Percentiles rank a stretch among this genome's conserved stretches.
These are phyloP conservation scores for Maccullochella peelii DNA, from an alignment of 2,113 vertebrate species.

Conservation along the genomic window DNA sequence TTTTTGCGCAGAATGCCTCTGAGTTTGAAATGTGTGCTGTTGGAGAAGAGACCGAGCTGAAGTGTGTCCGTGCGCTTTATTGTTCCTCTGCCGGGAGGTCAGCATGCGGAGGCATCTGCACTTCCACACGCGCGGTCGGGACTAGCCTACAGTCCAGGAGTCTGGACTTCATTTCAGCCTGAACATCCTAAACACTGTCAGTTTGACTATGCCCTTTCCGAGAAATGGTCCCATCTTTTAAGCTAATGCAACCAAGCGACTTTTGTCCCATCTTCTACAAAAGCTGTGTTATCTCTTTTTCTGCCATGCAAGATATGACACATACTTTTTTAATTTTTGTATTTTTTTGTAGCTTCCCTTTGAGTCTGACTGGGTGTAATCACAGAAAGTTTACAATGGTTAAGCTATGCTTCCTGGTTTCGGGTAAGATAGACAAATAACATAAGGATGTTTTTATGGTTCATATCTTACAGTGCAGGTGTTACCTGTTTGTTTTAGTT, in stretches of 20 bases:
- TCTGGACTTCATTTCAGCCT: constrained; percentile 30
- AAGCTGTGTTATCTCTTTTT: background rate
- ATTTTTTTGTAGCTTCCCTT: background rate
- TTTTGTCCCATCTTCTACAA: background rate
- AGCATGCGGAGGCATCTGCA: constrained; percentile 19
- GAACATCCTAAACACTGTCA: background rate
- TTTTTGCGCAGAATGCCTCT: background rate
- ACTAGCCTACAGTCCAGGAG: no score
- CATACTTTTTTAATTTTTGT: no score
- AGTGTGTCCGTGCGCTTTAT: background rate
- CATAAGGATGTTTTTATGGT: background rate
- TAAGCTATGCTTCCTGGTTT: background rate
- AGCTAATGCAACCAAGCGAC: no score
- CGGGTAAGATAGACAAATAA: background rate
- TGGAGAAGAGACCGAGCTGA: background rate
- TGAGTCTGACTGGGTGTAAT: background rate
- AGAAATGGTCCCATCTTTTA: background rate
- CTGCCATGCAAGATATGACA: background rate
- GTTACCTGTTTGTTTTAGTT: background rate
- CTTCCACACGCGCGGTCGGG: no score
- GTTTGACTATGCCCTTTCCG: background rate
- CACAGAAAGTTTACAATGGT: background rate
- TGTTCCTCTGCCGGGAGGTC: background rate
- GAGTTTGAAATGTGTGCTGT: background rate
- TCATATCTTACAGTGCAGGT: background rate